phyloP scores from a whole-genome alignment of 2,113 vertebrate species.

The Myrmophylax atrothorax region DNA sequence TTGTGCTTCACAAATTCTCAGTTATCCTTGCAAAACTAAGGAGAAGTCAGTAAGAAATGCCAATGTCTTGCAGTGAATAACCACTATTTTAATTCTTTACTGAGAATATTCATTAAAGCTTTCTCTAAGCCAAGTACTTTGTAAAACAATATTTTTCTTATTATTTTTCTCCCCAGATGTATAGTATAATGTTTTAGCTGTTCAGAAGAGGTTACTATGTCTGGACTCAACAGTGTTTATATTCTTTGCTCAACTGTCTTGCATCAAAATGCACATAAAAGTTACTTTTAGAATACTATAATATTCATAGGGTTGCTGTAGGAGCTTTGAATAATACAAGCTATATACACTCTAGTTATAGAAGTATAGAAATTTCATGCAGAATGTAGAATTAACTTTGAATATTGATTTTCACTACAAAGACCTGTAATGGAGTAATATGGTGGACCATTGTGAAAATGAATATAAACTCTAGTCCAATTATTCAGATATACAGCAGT shows the following conservation, averaged over 20 bases:
- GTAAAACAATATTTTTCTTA: background rate
- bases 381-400: background rate
- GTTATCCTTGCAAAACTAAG: background rate
- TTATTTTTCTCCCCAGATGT: background rate
- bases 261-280: background rate
- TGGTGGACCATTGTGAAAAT: background rate
- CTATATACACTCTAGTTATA: background rate
- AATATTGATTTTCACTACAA: background rate
- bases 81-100: background rate
- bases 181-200: background rate
- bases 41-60: background rate
- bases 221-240: background rate
- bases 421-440: background rate
- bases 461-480: background rate
- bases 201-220: background rate
- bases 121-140: background rate
- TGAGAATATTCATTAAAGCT: background rate
- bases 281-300: background rate
- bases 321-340: background rate
- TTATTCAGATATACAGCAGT: background rate
- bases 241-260: background rate
- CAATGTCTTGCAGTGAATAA: background rate
- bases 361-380: background rate
- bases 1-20: background rate
- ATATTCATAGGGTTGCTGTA: background rate